Evolutionary conservation across 2,113 vertebrate genomes (phyloP).

Genomic region (crab-eating macaque (Macaca fascicularis)): T2T-MFA8v1.1 NC_088393.1:42766501-42767000

Average conservation of each 20-base stretch:
- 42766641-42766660: constrained; percentile 62
- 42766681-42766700: constrained; percentile 51
- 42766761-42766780: background rate
- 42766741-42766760: background rate
- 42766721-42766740: constrained; percentile 40
- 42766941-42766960: background rate
- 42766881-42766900: too few relatives aligned
- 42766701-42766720: constrained; percentile 48
- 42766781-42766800: background rate
- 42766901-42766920: background rate
- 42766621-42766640: constrained; percentile 58
- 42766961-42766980: background rate
- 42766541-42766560: constrained; percentile 62
- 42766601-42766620: constrained; percentile 71
- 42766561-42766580: constrained; percentile 50
- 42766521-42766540: constrained; percentile 72
- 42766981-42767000: background rate
- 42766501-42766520: constrained; percentile 58
- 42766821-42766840: background rate
- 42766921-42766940: background rate
- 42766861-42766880: background rate
- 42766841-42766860: background rate
- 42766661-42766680: constrained; percentile 39
- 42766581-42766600: constrained; percentile 67
- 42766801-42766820: background rate